Conservation (phyloP, 2,888 invertebrate genomes). For the Blastobasis lacticolella region DNA sequence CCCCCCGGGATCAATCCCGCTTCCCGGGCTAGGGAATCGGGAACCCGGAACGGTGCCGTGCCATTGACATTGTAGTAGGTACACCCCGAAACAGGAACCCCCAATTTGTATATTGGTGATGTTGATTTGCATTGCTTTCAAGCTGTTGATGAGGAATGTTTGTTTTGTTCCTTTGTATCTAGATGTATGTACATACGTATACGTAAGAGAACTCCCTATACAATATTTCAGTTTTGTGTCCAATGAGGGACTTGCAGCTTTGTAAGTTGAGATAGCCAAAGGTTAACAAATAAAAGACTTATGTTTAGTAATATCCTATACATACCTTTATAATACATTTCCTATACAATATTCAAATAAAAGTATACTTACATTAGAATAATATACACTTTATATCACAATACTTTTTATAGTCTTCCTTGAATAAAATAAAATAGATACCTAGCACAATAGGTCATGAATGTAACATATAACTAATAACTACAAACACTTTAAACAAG, state of each 20-base stretch:
- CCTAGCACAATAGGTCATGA: no score
- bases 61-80: conserved; percentile 26
- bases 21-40: background rate
- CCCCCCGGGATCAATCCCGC: conserved; percentile 31
- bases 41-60: conserved; percentile 8
- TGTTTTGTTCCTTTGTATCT: no score
- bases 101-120: background rate
- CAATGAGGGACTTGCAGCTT: no score
- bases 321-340: conserved; percentile 52
- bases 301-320: conserved; percentile 35
- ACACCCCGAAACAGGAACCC: background rate
- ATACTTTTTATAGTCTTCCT: conserved; percentile 63
- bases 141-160: no score
- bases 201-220: no score
- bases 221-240: no score
- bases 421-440: conserved; percentile 17
- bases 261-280: background rate
- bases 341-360: conserved; percentile 41
- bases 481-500: no score
- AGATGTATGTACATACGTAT: no score
- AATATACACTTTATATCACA: conserved; percentile 63
- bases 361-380: conserved; percentile 38
- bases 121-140: no score
- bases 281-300: conserved; percentile 42
- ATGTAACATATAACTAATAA: no score